These are phyloP conservation scores for Melanotaenia pygmaea DNA, from an alignment of 2,797 vertebrate species.

Conservation along the genomic window DNA sequence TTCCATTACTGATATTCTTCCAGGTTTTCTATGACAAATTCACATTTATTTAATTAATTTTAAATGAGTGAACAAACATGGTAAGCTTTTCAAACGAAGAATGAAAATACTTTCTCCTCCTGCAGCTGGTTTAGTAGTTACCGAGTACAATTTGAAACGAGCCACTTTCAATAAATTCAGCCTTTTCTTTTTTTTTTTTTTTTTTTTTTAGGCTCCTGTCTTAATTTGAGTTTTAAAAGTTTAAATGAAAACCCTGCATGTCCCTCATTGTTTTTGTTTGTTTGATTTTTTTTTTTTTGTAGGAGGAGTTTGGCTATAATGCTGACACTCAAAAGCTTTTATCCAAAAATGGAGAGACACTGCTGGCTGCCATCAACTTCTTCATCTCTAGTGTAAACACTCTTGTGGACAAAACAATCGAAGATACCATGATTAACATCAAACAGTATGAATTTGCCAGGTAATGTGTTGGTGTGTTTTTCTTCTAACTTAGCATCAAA, in stretches of 20 bases:
- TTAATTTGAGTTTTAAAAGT: background rate
- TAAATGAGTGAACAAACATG: background rate
- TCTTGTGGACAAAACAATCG: conserved; percentile 97
- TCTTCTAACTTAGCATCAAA: background rate
- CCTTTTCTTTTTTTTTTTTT: background rate
- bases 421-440: conserved; percentile 96
- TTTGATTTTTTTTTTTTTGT: background rate
- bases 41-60: background rate
- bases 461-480: conserved; percentile 69
- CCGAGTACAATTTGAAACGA: background rate
- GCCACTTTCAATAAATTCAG: background rate
- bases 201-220: background rate
- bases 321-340: conserved; percentile 97
- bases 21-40: background rate
- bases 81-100: background rate
- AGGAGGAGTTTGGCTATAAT: conserved; percentile 99
- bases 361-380: conserved; percentile 95
- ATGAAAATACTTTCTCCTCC: too few relatives aligned
- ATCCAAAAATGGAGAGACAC: conserved; percentile 97
- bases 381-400: conserved; percentile 96
- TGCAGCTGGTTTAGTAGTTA: too few relatives aligned
- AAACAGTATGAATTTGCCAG: conserved; percentile 97
- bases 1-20: background rate
- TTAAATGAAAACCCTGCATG: background rate
- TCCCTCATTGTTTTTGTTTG: conserved; percentile 54